Percentiles rank a stretch among this genome's conserved stretches.
Conservation (phyloP, 2,888 invertebrate genomes). For the Ernsta delagoae region DNA sequence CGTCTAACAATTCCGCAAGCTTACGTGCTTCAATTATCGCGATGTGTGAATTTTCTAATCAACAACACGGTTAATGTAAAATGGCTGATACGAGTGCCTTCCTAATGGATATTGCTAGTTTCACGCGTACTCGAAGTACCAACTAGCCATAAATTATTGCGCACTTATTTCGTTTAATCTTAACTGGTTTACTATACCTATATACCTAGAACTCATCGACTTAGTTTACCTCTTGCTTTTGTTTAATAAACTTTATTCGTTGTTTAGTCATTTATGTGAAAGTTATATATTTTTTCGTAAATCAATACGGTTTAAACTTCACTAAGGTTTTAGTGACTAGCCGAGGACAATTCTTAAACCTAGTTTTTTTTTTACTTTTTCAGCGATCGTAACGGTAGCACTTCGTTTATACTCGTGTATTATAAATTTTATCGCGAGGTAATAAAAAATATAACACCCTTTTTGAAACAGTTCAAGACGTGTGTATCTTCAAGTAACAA, state of each 20-base stretch:
- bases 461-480: too few species aligned
- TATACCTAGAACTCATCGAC: conserved; percentile 20
- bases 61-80: conserved; percentile 35
- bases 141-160: conserved; percentile 36
- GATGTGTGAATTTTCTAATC: conserved; percentile 37
- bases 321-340: too few species aligned
- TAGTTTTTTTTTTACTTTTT: too few species aligned
- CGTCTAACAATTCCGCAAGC: not conserved
- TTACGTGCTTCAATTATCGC: conserved; percentile 22
- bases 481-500: too few species aligned
- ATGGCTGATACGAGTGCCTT: conserved; percentile 26
- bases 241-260: conserved; percentile 21
- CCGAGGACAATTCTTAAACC: too few species aligned
- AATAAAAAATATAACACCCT: too few species aligned
- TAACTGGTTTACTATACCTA: conserved; percentile 20
- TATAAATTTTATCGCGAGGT: too few species aligned
- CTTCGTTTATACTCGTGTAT: too few species aligned
- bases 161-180: conserved; percentile 33
- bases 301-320: too few species aligned
- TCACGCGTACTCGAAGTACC: conserved; percentile 33
- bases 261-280: not conserved
- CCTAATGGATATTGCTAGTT: conserved; percentile 37
- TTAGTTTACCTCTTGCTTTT: not conserved
- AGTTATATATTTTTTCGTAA: not conserved
- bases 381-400: too few species aligned